phyloP scores from a whole-genome alignment of 2,113 vertebrate species.

The Nipponia nippon region DNA sequence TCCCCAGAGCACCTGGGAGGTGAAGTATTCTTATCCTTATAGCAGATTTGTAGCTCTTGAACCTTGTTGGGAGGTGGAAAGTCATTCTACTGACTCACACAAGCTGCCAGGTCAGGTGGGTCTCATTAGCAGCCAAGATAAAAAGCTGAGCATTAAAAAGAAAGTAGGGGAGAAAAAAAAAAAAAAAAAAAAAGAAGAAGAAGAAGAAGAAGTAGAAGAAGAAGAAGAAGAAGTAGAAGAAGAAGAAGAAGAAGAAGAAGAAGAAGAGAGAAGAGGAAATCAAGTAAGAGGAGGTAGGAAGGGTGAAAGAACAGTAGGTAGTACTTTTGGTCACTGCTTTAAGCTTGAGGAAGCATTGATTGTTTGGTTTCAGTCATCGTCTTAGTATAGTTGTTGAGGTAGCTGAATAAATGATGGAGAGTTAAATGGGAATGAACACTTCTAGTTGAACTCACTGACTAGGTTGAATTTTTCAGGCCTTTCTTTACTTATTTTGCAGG shows the following conservation, averaged over 20 bases:
- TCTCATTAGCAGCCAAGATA: neutral
- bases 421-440: neutral
- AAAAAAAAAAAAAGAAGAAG: too few relatives aligned
- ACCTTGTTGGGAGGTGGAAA: neutral
- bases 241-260: too few relatives aligned
- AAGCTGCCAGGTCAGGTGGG: neutral
- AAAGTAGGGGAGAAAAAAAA: too few relatives aligned
- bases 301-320: neutral
- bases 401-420: neutral
- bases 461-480: neutral
- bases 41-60: neutral
- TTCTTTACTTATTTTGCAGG: neutral
- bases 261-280: fast-evolving
- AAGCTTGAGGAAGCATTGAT: neutral
- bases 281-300: neutral
- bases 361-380: neutral
- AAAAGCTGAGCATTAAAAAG: neutral
- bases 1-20: slow-evolving; percentile 17
- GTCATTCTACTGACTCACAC: slow-evolving; percentile 25
- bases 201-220: too few relatives aligned
- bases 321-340: neutral
- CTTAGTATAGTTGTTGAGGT: neutral
- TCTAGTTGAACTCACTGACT: neutral
- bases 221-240: too few relatives aligned
- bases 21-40: neutral